These are phyloP conservation scores for Rhizoglyphus robini DNA, from an alignment of 1,140 invertebrate species.

Conservation along the genomic window DNA sequence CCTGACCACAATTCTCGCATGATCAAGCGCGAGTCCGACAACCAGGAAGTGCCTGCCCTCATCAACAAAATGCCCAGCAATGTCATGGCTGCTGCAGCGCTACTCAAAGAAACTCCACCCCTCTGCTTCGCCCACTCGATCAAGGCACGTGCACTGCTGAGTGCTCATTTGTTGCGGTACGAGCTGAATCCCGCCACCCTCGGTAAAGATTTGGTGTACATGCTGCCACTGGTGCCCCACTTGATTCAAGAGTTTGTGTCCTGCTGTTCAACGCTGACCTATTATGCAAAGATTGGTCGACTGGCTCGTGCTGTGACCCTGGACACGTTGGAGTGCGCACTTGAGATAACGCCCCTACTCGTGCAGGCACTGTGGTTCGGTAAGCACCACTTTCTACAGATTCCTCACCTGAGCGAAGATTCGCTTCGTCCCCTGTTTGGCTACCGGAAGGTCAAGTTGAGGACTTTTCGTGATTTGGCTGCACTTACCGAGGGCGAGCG, in stretches of 20 bases:
- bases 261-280: no score
- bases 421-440: constrained; percentile 80
- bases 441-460: constrained; percentile 55
- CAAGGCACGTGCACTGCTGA: constrained; percentile 82
- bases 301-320: no score
- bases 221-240: not conserved
- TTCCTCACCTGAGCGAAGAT: constrained; percentile 89
- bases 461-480: constrained; percentile 61
- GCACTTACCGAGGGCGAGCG: constrained; percentile 75
- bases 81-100: constrained; percentile 77
- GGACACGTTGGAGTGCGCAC: constrained; percentile 91
- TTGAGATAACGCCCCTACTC: constrained; percentile 91
- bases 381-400: constrained; percentile 78
- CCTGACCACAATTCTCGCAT: constrained; percentile 74
- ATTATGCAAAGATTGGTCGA: no score
- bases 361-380: constrained; percentile 82
- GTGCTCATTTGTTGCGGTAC: constrained; percentile 80
- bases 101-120: not conserved
- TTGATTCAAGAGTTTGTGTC: not conserved
- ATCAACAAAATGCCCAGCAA: constrained; percentile 78
- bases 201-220: not conserved
- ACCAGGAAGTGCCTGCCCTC: constrained; percentile 82
- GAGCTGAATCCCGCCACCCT: constrained; percentile 63
- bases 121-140: no score
- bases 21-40: constrained; percentile 78